These are phyloP conservation scores for Tonatia bakeri DNA, from an alignment of 2,113 vertebrate species.

Conservation along the genomic window DNA sequence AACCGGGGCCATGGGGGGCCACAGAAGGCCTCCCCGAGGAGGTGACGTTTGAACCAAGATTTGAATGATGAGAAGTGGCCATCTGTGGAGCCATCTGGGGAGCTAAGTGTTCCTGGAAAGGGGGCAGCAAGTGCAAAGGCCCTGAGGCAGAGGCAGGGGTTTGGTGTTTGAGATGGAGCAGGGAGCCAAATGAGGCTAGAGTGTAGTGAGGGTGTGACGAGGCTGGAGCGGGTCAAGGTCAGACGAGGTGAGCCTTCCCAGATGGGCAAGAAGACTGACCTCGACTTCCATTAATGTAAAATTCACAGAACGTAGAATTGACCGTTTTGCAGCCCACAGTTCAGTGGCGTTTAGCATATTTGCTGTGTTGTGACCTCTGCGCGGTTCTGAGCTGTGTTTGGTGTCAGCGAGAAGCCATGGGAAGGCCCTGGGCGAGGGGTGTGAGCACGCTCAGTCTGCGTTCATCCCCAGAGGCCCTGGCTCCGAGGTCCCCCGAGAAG, in stretches of 20 bases:
- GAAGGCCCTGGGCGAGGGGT: no score
- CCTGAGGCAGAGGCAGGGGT: background rate
- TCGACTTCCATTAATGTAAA: background rate
- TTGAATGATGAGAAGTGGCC: background rate
- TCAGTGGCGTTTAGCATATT: background rate
- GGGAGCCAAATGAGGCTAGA: background rate
- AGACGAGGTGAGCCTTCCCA: background rate
- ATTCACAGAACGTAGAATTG: background rate
- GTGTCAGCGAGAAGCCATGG: background rate
- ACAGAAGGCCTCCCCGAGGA: background rate
- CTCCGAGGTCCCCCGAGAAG: background rate
- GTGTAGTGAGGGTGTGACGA: rapidly evolving
- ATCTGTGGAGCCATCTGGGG: background rate
- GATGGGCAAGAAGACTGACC: background rate
- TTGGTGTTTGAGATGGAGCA: background rate
- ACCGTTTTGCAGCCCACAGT: background rate
- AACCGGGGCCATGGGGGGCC: background rate
- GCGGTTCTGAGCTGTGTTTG: background rate
- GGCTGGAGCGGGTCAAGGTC: background rate
- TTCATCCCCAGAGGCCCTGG: background rate
- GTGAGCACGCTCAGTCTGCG: rapidly evolving
- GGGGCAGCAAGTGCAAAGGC: background rate
- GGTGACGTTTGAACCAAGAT: background rate
- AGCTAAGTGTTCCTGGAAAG: background rate
- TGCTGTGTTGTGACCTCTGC: rapidly evolving